phyloP scores from a whole-genome alignment of 1,140 invertebrate genomes.

The Lysiphlebus fabarum region DNA sequence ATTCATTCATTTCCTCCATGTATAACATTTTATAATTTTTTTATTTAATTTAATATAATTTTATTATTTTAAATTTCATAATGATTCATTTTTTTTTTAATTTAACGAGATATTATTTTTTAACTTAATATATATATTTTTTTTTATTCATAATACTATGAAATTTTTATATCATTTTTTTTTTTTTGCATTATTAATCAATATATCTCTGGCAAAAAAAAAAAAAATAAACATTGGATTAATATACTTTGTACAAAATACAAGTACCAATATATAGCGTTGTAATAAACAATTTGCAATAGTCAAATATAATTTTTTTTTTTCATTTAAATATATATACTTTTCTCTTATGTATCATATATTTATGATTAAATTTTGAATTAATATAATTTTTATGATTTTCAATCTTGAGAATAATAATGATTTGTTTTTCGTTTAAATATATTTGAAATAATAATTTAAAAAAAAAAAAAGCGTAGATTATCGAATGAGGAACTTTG shows the following conservation, averaged over 20 bases:
- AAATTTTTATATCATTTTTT: conserved; percentile 16
- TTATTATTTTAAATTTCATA: no score
- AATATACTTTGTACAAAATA: conserved; percentile 54
- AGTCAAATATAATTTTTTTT: conserved; percentile 48
- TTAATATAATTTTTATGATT: no score
- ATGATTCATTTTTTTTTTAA: neutral
- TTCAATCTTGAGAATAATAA: no score
- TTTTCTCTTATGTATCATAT: conserved; percentile 29
- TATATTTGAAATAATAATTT: conserved; percentile 16
- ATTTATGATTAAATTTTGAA: no score
- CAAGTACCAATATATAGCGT: conserved; percentile 53
- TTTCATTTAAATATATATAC: conserved; percentile 32
- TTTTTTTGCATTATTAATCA: conserved; percentile 20
- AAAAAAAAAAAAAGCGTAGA: conserved; percentile 30
- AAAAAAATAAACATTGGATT: conserved; percentile 43
- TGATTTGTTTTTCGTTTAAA: neutral
- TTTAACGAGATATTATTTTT: neutral
- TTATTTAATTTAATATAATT: no score
- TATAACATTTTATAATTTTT: no score
- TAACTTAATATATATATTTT: neutral
- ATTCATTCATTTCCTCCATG: no score
- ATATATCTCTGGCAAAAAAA: conserved; percentile 43
- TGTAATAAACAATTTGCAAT: conserved; percentile 54
- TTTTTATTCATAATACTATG: conserved; percentile 18
- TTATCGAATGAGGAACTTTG: no score